phyloP scores from a whole-genome alignment of 2,888 invertebrate genomes.

The Drosophila borealis region DNA sequence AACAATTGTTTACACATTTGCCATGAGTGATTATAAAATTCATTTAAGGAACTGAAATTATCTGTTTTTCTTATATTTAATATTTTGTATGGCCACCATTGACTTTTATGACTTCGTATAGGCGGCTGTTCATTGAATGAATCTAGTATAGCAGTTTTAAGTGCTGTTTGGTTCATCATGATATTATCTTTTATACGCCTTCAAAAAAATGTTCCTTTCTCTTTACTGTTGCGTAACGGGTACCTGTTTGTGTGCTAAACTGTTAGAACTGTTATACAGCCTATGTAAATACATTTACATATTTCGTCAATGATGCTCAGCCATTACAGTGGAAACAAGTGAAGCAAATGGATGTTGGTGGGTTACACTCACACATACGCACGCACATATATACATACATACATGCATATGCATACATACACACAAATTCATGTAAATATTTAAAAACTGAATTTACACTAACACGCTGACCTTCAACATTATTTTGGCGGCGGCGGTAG shows the following conservation, averaged over 20 bases:
- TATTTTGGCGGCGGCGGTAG: slow-evolving; percentile 48
- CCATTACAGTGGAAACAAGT: neutral
- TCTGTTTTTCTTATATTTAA: too few species aligned
- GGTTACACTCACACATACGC: neutral
- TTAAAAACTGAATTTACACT: slow-evolving; percentile 56
- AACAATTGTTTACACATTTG: too few species aligned
- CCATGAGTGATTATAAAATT: too few species aligned
- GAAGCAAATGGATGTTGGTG: slow-evolving; percentile 10
- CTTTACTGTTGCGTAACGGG: too few species aligned
- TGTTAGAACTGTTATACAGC: neutral
- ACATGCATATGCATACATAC: neutral
- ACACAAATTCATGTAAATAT: neutral
- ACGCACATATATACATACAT: neutral
- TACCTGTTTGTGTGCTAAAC: neutral
- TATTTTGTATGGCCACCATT: too few species aligned
- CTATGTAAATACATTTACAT: neutral
- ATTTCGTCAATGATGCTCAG: neutral
- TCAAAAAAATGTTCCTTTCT: too few species aligned
- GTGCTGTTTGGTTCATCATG: too few species aligned
- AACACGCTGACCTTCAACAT: slow-evolving; percentile 80
- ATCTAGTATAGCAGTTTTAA: too few species aligned
- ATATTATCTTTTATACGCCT: too few species aligned
- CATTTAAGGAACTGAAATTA: too few species aligned
- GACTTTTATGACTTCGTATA: too few species aligned
- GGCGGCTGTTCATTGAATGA: too few species aligned